Conservation (phyloP, 2,113 vertebrate genomes). For the Rhizomys pruinosus region DNA sequence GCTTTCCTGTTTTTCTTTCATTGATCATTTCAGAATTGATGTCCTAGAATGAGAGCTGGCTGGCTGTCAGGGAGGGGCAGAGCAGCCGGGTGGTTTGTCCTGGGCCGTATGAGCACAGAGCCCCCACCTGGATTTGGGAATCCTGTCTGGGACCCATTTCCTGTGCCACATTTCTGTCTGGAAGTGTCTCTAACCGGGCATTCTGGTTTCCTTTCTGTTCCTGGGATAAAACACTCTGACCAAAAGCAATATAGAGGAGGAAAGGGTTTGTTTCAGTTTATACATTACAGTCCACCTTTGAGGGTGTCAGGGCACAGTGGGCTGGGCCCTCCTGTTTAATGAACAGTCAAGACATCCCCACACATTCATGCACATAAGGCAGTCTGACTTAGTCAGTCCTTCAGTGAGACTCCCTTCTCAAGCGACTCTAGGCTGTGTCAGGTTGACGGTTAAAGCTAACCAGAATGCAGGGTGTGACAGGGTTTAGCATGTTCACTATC, state of each 20-base stretch:
- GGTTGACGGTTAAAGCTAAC: not conserved
- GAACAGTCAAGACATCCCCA: not conserved
- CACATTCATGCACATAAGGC: not conserved
- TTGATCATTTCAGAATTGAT: not conserved
- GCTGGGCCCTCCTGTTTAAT: too few relatives aligned
- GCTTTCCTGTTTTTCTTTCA: not conserved
- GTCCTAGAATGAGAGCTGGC: not conserved
- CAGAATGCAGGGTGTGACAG: not conserved
- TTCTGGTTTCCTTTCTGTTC: not conserved
- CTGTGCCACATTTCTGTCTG: not conserved
- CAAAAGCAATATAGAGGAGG: not conserved
- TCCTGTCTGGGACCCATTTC: not conserved
- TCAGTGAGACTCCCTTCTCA: not conserved
- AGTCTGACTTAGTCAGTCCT: too few relatives aligned
- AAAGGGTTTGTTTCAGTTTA: not conserved
- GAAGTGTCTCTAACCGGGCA: not conserved
- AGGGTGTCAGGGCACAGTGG: too few relatives aligned
- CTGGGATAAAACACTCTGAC: not conserved
- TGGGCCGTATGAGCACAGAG: rapidly evolving
- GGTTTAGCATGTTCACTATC: not conserved
- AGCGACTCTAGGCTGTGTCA: not conserved
- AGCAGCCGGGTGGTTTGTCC: not conserved
- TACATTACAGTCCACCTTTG: not conserved
- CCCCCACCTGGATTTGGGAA: not conserved
- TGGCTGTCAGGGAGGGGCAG: not conserved